Evolutionary conservation across 2,888 invertebrate genomes (phyloP).

Genomic region (Agriopis leucophaearia): DNA sequence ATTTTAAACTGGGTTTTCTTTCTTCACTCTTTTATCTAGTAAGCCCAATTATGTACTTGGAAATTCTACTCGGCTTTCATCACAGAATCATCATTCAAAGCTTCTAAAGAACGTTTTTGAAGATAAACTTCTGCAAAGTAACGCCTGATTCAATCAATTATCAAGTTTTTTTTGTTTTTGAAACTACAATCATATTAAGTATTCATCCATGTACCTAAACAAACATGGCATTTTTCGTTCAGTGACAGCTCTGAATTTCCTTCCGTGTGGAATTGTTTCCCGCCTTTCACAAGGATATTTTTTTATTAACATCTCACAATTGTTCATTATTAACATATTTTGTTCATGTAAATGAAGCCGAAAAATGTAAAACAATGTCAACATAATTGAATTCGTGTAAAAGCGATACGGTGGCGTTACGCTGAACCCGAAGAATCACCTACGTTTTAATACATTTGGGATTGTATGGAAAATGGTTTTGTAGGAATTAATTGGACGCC

Average conservation of each 20-base stretch:
- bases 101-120: too few relatives aligned
- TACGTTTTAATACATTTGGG: constrained; percentile 33
- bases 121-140: too few relatives aligned
- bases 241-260: too few relatives aligned
- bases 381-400: constrained; percentile 20
- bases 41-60: constrained; percentile 20
- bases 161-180: too few relatives aligned
- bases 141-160: too few relatives aligned
- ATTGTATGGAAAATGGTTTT: constrained; percentile 40
- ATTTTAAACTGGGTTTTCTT: constrained; percentile 1
- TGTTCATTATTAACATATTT: neutral
- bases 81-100: too few relatives aligned
- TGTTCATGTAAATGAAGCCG: constrained; percentile 2
- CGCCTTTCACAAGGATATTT: neutral
- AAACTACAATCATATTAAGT: too few relatives aligned
- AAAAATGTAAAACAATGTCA: constrained; percentile 17
- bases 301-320: neutral
- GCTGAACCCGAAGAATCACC: constrained; percentile 14
- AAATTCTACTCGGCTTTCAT: constrained; percentile 33
- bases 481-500: constrained; percentile 42
- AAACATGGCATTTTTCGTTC: too few relatives aligned
- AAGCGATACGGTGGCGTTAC: constrained; percentile 9
- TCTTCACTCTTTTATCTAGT: constrained; percentile 2
- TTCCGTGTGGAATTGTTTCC: neutral
- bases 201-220: too few relatives aligned